These are phyloP conservation scores for Tenthredo scrophulariae DNA, from an alignment of 2,888 invertebrate genomes.

Conservation along the genomic window DNA sequence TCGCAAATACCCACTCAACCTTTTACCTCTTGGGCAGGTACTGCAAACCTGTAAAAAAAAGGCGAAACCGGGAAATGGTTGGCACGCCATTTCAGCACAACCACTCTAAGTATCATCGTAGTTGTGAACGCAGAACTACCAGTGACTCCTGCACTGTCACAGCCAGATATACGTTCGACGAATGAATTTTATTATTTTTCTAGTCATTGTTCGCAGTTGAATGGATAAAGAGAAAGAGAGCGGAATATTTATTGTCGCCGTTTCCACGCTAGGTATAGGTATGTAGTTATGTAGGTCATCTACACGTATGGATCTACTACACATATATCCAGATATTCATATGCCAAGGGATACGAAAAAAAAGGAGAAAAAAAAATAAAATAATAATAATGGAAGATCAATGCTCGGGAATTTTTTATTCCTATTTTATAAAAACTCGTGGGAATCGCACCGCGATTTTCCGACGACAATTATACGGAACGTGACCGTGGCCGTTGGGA, in stretches of 20 bases:
- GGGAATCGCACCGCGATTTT: not conserved
- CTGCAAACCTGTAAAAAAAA: not conserved
- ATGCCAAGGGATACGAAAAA: not conserved
- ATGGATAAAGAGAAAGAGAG: conserved; percentile 11
- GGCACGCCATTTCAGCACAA: not conserved
- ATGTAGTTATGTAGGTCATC: conserved; percentile 21
- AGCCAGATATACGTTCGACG: conserved; percentile 17
- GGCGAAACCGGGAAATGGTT: conserved; percentile 7
- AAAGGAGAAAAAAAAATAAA: not conserved
- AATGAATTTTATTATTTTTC: conserved; percentile 36
- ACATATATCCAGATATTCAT: conserved; percentile 11
- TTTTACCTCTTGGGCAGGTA: not conserved
- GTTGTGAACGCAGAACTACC: not conserved
- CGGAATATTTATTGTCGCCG: conserved; percentile 39
- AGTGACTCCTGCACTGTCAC: conserved; percentile 17
- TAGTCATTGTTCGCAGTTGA: conserved; percentile 7
- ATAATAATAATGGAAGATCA: conserved; percentile 1
- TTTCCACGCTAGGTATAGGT: conserved; percentile 5
- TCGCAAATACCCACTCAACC: conserved; percentile 13
- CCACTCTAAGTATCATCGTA: conserved; percentile 16
- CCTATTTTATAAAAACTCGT: not conserved
- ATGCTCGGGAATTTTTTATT: not conserved
- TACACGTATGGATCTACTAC: not conserved
- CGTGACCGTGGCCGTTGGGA: not conserved
- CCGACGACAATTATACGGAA: conserved; percentile 18